These are phyloP conservation scores for Leptopilina clavipes DNA, from an alignment of 1,140 invertebrate genomes.

Conservation along the genomic window DNA sequence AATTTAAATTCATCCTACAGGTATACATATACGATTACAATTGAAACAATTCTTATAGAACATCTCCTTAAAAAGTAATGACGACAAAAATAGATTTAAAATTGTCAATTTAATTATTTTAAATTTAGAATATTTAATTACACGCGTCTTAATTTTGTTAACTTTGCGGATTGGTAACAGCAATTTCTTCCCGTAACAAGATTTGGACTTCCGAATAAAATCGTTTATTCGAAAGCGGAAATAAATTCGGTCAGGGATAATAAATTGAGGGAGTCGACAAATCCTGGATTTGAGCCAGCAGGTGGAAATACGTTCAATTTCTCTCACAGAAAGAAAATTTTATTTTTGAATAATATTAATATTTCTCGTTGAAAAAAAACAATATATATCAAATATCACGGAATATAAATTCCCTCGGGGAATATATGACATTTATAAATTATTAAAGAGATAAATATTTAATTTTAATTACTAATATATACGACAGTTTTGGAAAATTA, in stretches of 20 bases:
- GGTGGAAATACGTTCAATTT: conserved; percentile 1
- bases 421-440: too few relatives aligned
- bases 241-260: conserved; percentile 27
- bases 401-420: too few relatives aligned
- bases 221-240: conserved; percentile 23
- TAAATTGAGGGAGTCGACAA: conserved; percentile 22
- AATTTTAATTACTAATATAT: too few relatives aligned
- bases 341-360: not conserved
- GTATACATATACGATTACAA: too few relatives aligned
- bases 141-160: not conserved
- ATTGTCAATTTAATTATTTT: not conserved
- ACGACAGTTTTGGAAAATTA: not conserved
- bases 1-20: too few relatives aligned
- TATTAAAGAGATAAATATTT: too few relatives aligned
- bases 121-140: not conserved
- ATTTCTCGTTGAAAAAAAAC: not conserved
- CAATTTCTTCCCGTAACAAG: not conserved
- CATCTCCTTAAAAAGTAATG: too few relatives aligned
- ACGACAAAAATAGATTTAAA: too few relatives aligned
- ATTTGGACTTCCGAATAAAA: conserved; percentile 14
- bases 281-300: conserved; percentile 10
- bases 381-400: too few relatives aligned
- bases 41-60: too few relatives aligned
- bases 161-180: conserved; percentile 13
- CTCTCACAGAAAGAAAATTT: not conserved